Evolutionary conservation across 2,797 vertebrate species (phyloP).

Genomic region (Hyperoplus immaculatus): DNA sequence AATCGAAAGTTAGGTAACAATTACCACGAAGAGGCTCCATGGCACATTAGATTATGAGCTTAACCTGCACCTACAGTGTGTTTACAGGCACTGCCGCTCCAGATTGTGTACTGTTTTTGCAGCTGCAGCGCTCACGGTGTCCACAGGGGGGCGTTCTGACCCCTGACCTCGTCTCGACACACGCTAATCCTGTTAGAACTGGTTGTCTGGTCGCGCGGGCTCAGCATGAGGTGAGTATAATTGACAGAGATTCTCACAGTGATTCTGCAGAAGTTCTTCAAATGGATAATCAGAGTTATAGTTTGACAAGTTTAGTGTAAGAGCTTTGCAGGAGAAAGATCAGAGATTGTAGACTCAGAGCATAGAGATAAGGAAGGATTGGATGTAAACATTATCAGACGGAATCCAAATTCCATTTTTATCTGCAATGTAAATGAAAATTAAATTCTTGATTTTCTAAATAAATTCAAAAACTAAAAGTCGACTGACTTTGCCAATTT

Average conservation of each 20-base stretch:
- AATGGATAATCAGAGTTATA: constrained; percentile 43
- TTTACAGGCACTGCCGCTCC: constrained; percentile 7
- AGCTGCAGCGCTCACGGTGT: constrained; percentile 61
- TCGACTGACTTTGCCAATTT: too few relatives aligned
- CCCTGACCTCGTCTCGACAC: constrained; percentile 54
- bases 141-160: constrained; percentile 62
- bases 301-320: neutral
- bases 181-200: constrained; percentile 72
- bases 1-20: constrained; percentile 80
- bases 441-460: too few relatives aligned
- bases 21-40: constrained; percentile 66
- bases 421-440: too few relatives aligned
- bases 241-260: constrained; percentile 36
- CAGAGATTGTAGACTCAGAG: too few relatives aligned
- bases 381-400: too few relatives aligned
- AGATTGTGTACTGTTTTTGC: constrained; percentile 47
- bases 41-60: constrained; percentile 78
- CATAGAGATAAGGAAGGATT: too few relatives aligned
- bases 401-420: too few relatives aligned
- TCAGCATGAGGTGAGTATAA: constrained; percentile 46
- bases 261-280: constrained; percentile 30
- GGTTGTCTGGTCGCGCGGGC: constrained; percentile 49
- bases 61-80: constrained; percentile 57
- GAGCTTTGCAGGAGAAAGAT: neutral
- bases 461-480: too few relatives aligned